phyloP scores from a whole-genome alignment of 2,797 vertebrate genomes.

The Glossophaga mutica region DNA sequence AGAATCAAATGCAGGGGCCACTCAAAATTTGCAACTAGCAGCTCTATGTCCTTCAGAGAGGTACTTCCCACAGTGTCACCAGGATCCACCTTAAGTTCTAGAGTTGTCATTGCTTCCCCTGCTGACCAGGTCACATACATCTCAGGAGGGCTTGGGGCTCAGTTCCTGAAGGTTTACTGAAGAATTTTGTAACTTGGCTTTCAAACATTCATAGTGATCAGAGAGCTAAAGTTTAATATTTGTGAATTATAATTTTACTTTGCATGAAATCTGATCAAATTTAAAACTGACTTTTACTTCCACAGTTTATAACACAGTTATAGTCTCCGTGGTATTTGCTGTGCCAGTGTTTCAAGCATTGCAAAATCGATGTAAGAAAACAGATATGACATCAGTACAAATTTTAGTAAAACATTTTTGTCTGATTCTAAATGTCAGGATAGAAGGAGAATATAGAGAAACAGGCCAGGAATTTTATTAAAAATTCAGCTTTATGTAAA shows the following conservation, averaged over 20 bases:
- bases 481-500: slow-evolving; percentile 4
- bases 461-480: not conserved
- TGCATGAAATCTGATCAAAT: not conserved
- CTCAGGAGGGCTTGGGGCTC: not conserved
- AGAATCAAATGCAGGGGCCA: not conserved
- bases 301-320: not conserved
- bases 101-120: not conserved
- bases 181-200: not conserved
- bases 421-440: not conserved
- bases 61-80: fast-evolving
- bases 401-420: not conserved
- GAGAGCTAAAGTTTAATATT: not conserved
- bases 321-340: not conserved
- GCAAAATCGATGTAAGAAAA: not conserved
- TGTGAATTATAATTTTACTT: not conserved
- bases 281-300: not conserved
- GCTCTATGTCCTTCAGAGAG: not conserved
- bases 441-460: not conserved
- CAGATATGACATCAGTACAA: not conserved
- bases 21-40: not conserved
- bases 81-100: not conserved
- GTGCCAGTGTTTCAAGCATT: not conserved
- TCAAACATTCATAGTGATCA: not conserved
- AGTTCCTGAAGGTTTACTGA: not conserved
- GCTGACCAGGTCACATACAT: not conserved